phyloP scores from a whole-genome alignment of 2,797 vertebrate species.

The Botia almorhae region DNA sequence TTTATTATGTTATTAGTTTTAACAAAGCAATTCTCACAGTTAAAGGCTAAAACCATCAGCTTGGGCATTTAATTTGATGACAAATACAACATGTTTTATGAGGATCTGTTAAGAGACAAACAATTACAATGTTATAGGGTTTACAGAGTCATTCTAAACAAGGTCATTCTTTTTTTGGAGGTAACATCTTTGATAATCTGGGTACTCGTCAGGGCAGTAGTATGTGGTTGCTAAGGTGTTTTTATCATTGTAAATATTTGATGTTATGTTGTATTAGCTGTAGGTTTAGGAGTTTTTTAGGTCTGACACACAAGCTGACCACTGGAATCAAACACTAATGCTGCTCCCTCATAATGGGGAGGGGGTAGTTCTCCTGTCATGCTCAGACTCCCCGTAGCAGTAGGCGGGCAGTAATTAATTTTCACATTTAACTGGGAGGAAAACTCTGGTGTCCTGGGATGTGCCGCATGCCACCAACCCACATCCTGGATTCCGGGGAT shows the following conservation, averaged over 20 bases:
- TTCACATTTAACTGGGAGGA: slow-evolving; percentile 83
- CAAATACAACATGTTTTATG: not conserved
- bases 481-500: slow-evolving; percentile 80
- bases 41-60: not conserved
- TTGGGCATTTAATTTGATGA: not conserved
- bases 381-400: not conserved
- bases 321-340: not conserved
- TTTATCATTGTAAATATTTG: not conserved
- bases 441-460: slow-evolving; percentile 78
- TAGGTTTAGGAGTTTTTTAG: slow-evolving; percentile 2
- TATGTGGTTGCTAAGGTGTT: not conserved
- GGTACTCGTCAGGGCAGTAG: not conserved
- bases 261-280: not conserved
- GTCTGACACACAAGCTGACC: too few species aligned
- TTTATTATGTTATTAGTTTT: not conserved
- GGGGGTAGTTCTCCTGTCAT: slow-evolving; percentile 64
- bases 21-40: not conserved
- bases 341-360: too few species aligned
- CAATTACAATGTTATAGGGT: too few species aligned
- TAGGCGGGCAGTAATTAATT: slow-evolving; percentile 80
- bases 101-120: not conserved
- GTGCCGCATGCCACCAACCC: slow-evolving; percentile 72
- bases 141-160: too few species aligned
- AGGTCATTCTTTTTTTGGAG: not conserved
- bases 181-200: too few species aligned